phyloP scores from a whole-genome alignment of 1,140 invertebrate genomes.

The Ips nitidus region DNA sequence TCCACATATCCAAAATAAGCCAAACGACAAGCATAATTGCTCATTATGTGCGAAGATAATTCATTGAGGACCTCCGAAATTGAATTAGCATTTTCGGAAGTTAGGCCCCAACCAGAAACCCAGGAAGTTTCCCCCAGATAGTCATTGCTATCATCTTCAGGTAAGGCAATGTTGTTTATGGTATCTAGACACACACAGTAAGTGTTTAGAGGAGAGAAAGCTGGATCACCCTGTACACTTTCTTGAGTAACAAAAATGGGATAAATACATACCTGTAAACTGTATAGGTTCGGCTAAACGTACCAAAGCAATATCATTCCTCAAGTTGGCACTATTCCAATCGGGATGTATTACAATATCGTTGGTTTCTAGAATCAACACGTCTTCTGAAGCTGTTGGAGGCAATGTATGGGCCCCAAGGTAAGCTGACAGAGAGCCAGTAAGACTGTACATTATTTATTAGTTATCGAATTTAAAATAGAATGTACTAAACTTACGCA shows the following conservation, averaged over 20 bases:
- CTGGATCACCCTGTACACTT: background rate
- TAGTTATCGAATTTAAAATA: too few relatives aligned
- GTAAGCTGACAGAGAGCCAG: background rate
- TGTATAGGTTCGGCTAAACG: constrained; percentile 10
- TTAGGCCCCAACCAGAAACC: constrained; percentile 57
- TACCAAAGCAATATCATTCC: constrained; percentile 25
- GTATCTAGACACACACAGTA: constrained; percentile 49
- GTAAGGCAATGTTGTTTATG: constrained; percentile 54
- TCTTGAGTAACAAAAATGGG: background rate
- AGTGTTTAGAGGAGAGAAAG: too few relatives aligned
- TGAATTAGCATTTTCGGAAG: constrained; percentile 44
- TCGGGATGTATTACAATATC: constrained; percentile 12
- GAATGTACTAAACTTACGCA: constrained; percentile 1
- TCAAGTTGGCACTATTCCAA: constrained; percentile 16
- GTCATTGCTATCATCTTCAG: constrained; percentile 44
- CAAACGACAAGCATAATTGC: constrained; percentile 45
- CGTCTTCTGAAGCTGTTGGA: constrained; percentile 8
- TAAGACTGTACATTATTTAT: too few relatives aligned
- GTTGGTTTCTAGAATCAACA: background rate
- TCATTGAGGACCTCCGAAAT: constrained; percentile 47
- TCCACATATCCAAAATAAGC: constrained; percentile 48
- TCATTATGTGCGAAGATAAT: constrained; percentile 42
- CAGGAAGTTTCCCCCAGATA: constrained; percentile 39
- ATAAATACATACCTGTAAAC: constrained; percentile 8
- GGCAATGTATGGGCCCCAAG: constrained; percentile 17